Conservation (phyloP, 2,113 vertebrate species). For the Camelus bactrianus region DNA sequence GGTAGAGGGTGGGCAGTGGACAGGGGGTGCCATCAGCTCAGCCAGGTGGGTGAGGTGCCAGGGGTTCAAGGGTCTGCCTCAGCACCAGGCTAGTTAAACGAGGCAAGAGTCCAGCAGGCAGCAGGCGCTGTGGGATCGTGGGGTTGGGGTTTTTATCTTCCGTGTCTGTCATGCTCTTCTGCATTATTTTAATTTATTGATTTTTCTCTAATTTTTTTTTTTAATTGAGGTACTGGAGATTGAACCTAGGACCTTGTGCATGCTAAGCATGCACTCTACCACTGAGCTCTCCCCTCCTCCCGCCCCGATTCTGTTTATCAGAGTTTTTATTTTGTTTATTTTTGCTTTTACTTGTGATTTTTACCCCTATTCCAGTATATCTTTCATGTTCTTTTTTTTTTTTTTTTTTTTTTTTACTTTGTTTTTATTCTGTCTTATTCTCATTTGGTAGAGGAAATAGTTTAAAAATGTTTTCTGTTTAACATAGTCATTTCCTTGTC, state of each 20-base stretch:
- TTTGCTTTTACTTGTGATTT: not conserved
- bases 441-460: not conserved
- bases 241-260: no score
- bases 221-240: no score
- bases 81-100: not conserved
- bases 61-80: no score
- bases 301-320: not conserved
- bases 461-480: not conserved
- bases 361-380: not conserved
- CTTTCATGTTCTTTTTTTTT: not conserved
- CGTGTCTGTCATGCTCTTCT: not conserved
- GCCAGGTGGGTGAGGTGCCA: not conserved
- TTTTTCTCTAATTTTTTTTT: not conserved
- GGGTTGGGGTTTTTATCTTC: not conserved
- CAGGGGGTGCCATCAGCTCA: not conserved
- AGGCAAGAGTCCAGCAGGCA: not conserved
- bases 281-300: no score
- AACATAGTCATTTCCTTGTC: not conserved
- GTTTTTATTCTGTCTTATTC: not conserved
- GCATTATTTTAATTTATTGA: not conserved
- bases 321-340: not conserved
- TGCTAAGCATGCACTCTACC: no score
- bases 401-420: not conserved
- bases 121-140: fast-evolving
- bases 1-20: not conserved